These are phyloP conservation scores for Tenthredo livida DNA, from an alignment of 2,888 invertebrate genomes.

Conservation along the genomic window DNA sequence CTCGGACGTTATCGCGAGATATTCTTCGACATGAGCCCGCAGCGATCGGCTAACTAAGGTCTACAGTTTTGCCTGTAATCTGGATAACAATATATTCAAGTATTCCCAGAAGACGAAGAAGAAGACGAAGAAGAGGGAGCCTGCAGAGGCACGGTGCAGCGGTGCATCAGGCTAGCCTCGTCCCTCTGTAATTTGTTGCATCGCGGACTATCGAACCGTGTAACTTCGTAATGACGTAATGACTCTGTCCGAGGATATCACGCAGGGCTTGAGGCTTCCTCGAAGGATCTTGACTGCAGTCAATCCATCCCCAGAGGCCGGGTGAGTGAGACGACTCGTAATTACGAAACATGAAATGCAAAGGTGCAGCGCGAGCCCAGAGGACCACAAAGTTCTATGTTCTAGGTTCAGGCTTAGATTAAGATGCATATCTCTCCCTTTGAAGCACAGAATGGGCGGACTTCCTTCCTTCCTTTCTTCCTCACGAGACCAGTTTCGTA, in stretches of 20 bases:
- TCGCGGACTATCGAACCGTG: slow-evolving; percentile 72
- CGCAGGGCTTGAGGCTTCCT: slow-evolving; percentile 38
- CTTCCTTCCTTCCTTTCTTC: not conserved
- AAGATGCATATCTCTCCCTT: not conserved
- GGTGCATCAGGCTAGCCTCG: not conserved
- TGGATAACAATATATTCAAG: slow-evolving; percentile 43
- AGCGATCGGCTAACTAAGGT: not conserved
- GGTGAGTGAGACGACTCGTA: slow-evolving; percentile 16
- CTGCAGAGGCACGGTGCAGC: slow-evolving; percentile 46
- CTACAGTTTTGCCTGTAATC: slow-evolving; percentile 32
- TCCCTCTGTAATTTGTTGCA: slow-evolving; percentile 74
- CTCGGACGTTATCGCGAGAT: slow-evolving; percentile 8
- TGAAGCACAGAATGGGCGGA: slow-evolving; percentile 23
- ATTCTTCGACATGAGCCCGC: not conserved
- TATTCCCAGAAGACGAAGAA: slow-evolving; percentile 22
- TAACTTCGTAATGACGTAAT: slow-evolving; percentile 76
- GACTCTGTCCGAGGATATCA: slow-evolving; percentile 63
- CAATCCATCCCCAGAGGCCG: slow-evolving; percentile 3
- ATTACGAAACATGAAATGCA: slow-evolving; percentile 44
- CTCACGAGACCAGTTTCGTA: not conserved
- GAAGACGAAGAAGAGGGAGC: not conserved
- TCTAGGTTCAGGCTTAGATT: not conserved
- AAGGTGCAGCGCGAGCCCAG: not conserved
- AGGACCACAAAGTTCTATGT: not conserved
- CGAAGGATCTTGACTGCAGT: slow-evolving; percentile 26